A percentile compares a stretch with the other conserved stretches of the same genome.
Evolutionary conservation across 2,113 vertebrate species (phyloP).

Genomic region (Plestiodon gilberti): DNA sequence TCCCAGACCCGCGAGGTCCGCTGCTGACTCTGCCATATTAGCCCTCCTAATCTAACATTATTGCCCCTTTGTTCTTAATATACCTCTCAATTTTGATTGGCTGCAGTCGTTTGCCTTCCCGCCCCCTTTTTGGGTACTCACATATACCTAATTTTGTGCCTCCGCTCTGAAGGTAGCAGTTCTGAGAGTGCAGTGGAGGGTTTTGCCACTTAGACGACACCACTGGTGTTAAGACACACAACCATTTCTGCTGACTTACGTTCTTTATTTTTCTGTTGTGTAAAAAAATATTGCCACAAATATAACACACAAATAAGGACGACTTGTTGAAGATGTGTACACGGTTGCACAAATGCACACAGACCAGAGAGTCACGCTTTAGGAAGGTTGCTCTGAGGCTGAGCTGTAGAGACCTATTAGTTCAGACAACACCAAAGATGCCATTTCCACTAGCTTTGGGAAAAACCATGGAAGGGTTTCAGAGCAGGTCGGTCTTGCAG

Average conservation of each 20-base stretch:
- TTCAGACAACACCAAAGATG: accelerated
- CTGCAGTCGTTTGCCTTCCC: neutral
- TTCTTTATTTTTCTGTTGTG: constrained; percentile 71
- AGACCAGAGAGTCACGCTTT: constrained; percentile 11
- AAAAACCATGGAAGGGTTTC: neutral
- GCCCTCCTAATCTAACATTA: too few species aligned
- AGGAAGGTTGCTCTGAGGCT: constrained; percentile 20
- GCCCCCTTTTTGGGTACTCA: neutral
- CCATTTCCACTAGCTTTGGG: neutral
- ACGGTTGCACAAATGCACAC: constrained; percentile 34
- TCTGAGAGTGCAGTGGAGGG: neutral
- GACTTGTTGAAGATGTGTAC: constrained; percentile 34
- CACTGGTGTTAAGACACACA: neutral
- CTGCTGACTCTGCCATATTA: too few species aligned
- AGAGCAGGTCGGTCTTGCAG: neutral
- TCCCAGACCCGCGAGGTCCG: too few species aligned
- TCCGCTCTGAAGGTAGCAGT: neutral
- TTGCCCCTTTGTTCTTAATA: too few species aligned
- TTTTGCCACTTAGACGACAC: neutral
- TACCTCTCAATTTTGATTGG: neutral
- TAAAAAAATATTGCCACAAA: constrained; percentile 66
- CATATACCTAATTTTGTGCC: neutral
- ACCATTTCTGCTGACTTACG: neutral
- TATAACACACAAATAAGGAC: constrained; percentile 51
- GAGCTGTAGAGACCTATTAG: neutral